These are phyloP conservation scores for Zaprionus inermis DNA, from an alignment of 1,140 invertebrate species.

Conservation along the genomic window DNA sequence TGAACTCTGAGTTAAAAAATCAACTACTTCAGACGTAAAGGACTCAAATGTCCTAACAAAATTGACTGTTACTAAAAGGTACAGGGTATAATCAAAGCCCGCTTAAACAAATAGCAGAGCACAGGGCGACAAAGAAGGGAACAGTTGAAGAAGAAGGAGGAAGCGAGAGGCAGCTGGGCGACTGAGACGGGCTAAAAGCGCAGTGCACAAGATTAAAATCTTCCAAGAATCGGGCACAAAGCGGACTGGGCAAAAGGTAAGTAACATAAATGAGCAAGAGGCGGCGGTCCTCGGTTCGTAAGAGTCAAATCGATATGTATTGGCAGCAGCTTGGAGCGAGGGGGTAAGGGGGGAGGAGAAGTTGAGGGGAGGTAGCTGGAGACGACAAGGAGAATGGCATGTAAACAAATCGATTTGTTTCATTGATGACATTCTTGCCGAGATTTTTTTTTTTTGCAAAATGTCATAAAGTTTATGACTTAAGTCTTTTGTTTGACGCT, in stretches of 20 bases:
- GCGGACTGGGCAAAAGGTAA: constrained; percentile 53
- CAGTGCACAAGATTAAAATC: constrained; percentile 82
- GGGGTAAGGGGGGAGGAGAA: neutral
- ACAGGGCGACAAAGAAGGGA: constrained; percentile 9
- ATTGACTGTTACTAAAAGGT: no score
- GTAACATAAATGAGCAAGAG: constrained; percentile 69
- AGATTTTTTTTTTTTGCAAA: constrained; percentile 72
- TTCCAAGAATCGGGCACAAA: constrained; percentile 79
- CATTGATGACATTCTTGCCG: constrained; percentile 83
- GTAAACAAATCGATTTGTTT: constrained; percentile 84
- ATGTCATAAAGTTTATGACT: constrained; percentile 84
- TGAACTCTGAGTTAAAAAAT: no score
- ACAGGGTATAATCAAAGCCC: constrained; percentile 19
- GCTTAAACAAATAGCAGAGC: neutral
- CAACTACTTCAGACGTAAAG: neutral
- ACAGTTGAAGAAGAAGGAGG: neutral
- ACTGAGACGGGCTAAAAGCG: constrained; percentile 27
- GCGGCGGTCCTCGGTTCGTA: constrained; percentile 30
- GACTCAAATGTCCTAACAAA: no score
- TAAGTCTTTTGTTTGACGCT: constrained; percentile 81
- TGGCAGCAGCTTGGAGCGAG: constrained; percentile 1
- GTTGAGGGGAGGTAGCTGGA: constrained; percentile 3
- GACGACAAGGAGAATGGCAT: constrained; percentile 58
- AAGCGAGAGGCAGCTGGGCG: neutral
- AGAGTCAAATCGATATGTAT: constrained; percentile 72